These are phyloP conservation scores for Pyrrhia umbra DNA, from an alignment of 2,888 invertebrate species.

Conservation along the genomic window DNA sequence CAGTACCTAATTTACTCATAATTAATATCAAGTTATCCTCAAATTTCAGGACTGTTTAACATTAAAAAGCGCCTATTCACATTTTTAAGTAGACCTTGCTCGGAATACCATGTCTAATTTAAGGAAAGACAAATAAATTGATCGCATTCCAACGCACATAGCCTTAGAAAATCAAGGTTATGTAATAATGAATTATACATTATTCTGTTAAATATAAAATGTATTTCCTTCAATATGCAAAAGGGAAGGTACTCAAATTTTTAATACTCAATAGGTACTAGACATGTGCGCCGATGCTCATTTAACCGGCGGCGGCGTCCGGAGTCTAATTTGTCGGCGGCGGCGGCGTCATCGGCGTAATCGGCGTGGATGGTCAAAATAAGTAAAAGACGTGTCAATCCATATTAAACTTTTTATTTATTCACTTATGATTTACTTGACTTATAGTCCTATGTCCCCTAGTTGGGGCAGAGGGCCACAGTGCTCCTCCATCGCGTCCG, in stretches of 20 bases:
- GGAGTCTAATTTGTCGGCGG: too few species aligned
- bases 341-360: too few species aligned
- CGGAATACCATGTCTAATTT: constrained; percentile 20
- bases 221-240: background rate
- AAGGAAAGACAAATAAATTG: constrained; percentile 24
- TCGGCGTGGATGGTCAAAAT: too few species aligned
- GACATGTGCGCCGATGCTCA: too few species aligned
- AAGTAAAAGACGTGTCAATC: too few species aligned
- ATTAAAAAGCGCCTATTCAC: constrained; percentile 15
- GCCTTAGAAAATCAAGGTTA: constrained; percentile 25
- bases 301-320: too few species aligned
- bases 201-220: constrained; percentile 15
- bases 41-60: too few species aligned
- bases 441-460: too few species aligned
- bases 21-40: constrained; percentile 3
- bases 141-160: constrained; percentile 18
- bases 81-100: constrained; percentile 31
- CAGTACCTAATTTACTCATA: constrained; percentile 5
- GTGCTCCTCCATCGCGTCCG: too few species aligned
- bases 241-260: background rate
- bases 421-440: too few species aligned
- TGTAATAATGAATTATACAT: constrained; percentile 26
- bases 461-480: too few species aligned
- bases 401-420: too few species aligned
- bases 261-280: background rate